Evolutionary conservation across 2,888 invertebrate species (phyloP), one percentile per base, ranked within the genome.

Genomic region (Dryadula phaetusa): DNA sequence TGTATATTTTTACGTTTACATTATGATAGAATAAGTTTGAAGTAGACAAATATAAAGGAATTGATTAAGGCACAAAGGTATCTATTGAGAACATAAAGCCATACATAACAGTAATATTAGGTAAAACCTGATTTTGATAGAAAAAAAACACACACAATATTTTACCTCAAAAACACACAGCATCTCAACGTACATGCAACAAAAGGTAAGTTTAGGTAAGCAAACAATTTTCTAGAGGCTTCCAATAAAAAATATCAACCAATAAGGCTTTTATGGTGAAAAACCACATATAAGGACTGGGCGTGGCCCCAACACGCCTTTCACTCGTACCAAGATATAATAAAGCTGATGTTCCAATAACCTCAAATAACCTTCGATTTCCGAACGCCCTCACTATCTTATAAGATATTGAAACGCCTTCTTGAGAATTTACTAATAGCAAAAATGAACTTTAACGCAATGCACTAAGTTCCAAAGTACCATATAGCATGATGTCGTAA

Each of bases 321-420:
- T 80, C 79, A 87, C 82, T 87, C 63, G 84, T 84, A 87, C 83
- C 79, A 77, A 77, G 79, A 80, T 79, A 82, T 79, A 83, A 89
- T 90, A 92, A 83, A 89, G 91, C 82, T 85, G 85, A 85, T 86
- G 90, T 91, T 92, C 88, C 90, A 86, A 89, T 90, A 89, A 69
- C 75, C 80, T 78, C 82, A 87, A 91, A 91, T 90, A 87, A 85
- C 78, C 82, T 88, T 87, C 92, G 90, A 92, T 92, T 86, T 84
- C 84, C 85, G 80, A 88, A 92, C 92, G 91, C 92, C 92, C 90
- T 88, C 84, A 90, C 92, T 91, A 92, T 92, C 92, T 92, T 88
- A 77, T 85, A 90, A 92, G 90, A 90, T 92, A 91, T 92, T 87
- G 88, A 89, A 85, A 91, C 92, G 92, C 92, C 92, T 92, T 91